Base-by-base conservation (phyloP, 1,140 invertebrate genomes). In the Aphis gossypii region DNA sequence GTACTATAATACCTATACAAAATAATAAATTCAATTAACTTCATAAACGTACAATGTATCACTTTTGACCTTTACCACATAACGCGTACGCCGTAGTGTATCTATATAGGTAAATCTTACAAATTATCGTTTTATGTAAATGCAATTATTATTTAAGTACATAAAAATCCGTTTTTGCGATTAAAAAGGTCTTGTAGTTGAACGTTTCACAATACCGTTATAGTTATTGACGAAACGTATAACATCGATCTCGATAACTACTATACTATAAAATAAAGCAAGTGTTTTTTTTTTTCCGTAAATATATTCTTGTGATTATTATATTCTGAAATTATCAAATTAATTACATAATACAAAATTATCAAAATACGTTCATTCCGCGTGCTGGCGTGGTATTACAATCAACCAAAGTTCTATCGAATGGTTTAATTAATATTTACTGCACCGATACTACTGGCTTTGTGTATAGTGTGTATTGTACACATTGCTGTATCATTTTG, bases 11-110 rank as follows among this genome's bases (percentile, higher is more conserved):
- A 56, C 54, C 20, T 25, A 56, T 56, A 56, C 54, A 38, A 68
- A 68, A 68, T 83, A 83, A 83, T 83, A 38, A 38, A 83, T 83
- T 83, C 76, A 83, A 83, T 83, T 83, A 83, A 83, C 35, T 23
- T 9, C 35, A 38, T 83, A n/a, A 20, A 23, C 76, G 35, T 18
- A 76, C 60, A 76, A n/a, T 76, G 60, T 76, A 20, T 1, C 30
- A 76, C 30, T 76, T 76, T n/a, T 83, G 35, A 83, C 76, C 76
- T 83, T 38, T 83, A 38, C 76, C 18, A 9, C 35, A 41, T 3
- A 41, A 41, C 1, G 1, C 18, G 18, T 56, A 56, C 23, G 23
- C 18, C 18, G 18, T 56, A 56, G 38, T 56, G 46, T 76, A 76
- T 76, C 60, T 76, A 76, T 7, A 4, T 18, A n/a, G 60, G n/a